Conservation (phyloP, 2,888 invertebrate genomes). For the Alloplasta piceator region DNA sequence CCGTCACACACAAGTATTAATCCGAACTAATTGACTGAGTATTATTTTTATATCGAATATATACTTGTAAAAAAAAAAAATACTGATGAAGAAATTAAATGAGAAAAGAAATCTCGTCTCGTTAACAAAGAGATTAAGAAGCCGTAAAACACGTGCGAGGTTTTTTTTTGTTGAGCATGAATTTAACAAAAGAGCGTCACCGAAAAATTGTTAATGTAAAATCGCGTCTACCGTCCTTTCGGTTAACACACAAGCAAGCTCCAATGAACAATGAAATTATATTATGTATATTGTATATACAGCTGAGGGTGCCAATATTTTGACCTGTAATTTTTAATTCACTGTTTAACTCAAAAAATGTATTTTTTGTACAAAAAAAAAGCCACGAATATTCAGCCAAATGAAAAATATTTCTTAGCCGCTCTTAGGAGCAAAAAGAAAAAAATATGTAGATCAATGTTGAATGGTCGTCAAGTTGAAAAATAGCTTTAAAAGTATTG, state of each 20-base stretch:
- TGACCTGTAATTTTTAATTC: too few species aligned
- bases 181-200: conserved; percentile 6
- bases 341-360: too few species aligned
- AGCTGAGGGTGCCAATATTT: too few species aligned
- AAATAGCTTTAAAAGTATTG: too few species aligned
- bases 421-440: too few species aligned
- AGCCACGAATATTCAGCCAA: too few species aligned
- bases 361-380: too few species aligned
- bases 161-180: conserved; percentile 36
- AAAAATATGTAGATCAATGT: too few species aligned
- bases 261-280: conserved; percentile 56
- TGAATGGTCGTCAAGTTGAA: too few species aligned
- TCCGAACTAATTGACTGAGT: conserved; percentile 81
- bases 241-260: conserved; percentile 52
- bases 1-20: conserved; percentile 78
- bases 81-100: conserved; percentile 60
- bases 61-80: conserved; percentile 68
- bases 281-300: too few species aligned
- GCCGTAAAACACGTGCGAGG: conserved; percentile 6
- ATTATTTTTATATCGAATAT: conserved; percentile 80
- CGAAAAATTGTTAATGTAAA: conserved; percentile 23
- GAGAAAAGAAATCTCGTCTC: conserved; percentile 37
- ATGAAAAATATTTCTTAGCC: too few species aligned
- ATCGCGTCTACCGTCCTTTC: conserved; percentile 54
- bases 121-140: conserved; percentile 28